Base-by-base conservation (phyloP, 1,140 invertebrate species). In the Ceratina australensis region DNA sequence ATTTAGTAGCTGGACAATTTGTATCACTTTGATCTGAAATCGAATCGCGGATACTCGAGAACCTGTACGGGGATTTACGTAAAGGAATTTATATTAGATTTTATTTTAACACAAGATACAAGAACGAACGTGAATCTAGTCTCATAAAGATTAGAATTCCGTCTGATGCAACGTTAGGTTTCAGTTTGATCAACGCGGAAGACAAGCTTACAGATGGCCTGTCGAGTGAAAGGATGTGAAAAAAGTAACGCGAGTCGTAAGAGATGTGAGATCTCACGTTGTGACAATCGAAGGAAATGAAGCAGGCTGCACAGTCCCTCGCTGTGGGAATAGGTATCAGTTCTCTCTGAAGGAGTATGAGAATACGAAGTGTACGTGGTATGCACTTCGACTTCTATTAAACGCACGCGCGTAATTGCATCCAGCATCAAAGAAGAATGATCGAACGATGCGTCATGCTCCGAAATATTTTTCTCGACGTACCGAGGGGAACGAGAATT, bases 391-490 rank as follows among this genome's bases (percentile, higher is more conserved):
- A 42, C 33, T 42, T 42, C 5, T 1, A 16, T 13, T 59, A 16
- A 67, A 52, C 12, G 49, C 20, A 18, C 42, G 10, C 18, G 22
- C 56, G 65, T 60, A 61, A 69, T 59, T 76, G 65, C 56, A 47
- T 59, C 60, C 69, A 65, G 56, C 47, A 52, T 61, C 47, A 60
- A 47, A 57, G 42, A 63, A 56, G 18, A 77, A 71, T 71, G 47
- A 77, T 54, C 74, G 74, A 77, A 77, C 57, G 74, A 61, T 77
- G 74, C 74, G 74, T 77, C 74, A 71, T 16, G 16, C 65, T 52
- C 15, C 8, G 42, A 13, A 42, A 22, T 63, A 63, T 71, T 77
- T 77, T 71, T 24, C 57, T 22, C 28, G 15, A 63, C 52, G 13
- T n/a, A 16, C 13, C 50, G 20, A 26, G 47, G 18, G 16, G 18